phyloP scores from a whole-genome alignment of 2,113 vertebrate genomes.

The Anoplopoma fimbria region DNA sequence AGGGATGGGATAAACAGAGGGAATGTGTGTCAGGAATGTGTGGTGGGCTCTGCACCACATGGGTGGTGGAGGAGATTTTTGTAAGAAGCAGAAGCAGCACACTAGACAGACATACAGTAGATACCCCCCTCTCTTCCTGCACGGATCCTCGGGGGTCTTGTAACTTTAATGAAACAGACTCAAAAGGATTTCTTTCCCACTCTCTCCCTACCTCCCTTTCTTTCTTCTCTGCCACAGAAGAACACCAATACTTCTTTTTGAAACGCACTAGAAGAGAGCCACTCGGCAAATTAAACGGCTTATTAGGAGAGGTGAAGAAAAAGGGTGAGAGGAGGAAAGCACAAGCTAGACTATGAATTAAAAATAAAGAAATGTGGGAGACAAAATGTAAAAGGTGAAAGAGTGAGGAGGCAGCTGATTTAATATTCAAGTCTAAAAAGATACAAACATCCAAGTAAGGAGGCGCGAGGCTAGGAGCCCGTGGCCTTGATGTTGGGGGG shows the following conservation, averaged over 20 bases:
- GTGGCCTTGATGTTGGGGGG: slow-evolving; percentile 40
- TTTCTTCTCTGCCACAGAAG: slow-evolving; percentile 30
- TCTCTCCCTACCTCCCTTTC: neutral
- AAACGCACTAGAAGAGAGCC: slow-evolving; percentile 11
- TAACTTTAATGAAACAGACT: slow-evolving; percentile 57
- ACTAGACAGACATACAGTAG: slow-evolving; percentile 38
- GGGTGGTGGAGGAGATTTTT: slow-evolving; percentile 55
- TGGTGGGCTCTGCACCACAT: slow-evolving; percentile 40
- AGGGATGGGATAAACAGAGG: slow-evolving; percentile 33
- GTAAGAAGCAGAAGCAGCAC: slow-evolving; percentile 35
- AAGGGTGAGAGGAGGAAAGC: neutral
- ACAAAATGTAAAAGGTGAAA: neutral
- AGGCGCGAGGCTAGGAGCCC: slow-evolving; percentile 12
- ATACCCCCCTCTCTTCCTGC: slow-evolving; percentile 35
- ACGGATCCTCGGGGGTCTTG: slow-evolving; percentile 34
- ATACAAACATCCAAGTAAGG: slow-evolving; percentile 30
- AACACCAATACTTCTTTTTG: slow-evolving; percentile 9
- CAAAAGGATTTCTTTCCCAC: neutral
- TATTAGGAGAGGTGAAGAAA: slow-evolving; percentile 1
- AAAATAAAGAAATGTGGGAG: neutral
- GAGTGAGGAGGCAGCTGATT: slow-evolving; percentile 1
- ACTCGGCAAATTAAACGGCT: slow-evolving; percentile 16
- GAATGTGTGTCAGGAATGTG: slow-evolving; percentile 74
- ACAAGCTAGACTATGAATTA: neutral
- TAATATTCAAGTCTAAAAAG: slow-evolving; percentile 46